Conservation (phyloP, 2,797 vertebrate genomes). For the Channa striata region DNA sequence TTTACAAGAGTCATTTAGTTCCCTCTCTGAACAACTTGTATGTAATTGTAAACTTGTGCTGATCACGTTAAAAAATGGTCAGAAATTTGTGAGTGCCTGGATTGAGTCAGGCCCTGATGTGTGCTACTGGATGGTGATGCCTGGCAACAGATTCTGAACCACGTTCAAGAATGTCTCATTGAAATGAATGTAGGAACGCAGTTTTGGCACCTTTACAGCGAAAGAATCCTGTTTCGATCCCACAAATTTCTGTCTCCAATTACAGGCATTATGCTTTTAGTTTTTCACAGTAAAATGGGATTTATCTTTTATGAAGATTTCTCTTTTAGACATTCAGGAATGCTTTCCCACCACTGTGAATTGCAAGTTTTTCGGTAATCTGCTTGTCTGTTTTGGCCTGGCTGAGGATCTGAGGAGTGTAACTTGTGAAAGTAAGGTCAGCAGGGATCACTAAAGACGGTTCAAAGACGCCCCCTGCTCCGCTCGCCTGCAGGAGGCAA, state of each 20-base stretch:
- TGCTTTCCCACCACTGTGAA: constrained; percentile 8
- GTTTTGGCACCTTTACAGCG: neutral
- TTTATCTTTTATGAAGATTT: neutral
- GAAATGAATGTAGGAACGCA: too few relatives aligned
- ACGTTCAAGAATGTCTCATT: too few relatives aligned
- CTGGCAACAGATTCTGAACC: too few relatives aligned
- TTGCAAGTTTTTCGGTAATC: constrained; percentile 42
- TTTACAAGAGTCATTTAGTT: too few relatives aligned
- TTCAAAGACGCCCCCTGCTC: constrained; percentile 46
- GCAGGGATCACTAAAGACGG: constrained; percentile 50
- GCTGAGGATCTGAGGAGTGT: constrained; percentile 52
- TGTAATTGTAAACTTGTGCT: too few relatives aligned
- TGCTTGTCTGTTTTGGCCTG: constrained; percentile 35
- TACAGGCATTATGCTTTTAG: neutral
- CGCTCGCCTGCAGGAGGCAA: constrained; percentile 43
- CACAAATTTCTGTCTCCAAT: constrained; percentile 9
- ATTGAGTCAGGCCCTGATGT: too few relatives aligned
- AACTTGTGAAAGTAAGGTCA: constrained; percentile 57
- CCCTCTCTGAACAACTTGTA: too few relatives aligned
- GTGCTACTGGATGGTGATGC: too few relatives aligned
- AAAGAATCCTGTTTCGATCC: neutral
- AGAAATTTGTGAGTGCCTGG: too few relatives aligned
- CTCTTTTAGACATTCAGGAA: constrained; percentile 30
- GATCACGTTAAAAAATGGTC: too few relatives aligned
- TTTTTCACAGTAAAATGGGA: constrained; percentile 11